These are phyloP conservation scores for Calosoma granatense DNA, from an alignment of 1,140 invertebrate genomes.

Conservation along the genomic window DNA sequence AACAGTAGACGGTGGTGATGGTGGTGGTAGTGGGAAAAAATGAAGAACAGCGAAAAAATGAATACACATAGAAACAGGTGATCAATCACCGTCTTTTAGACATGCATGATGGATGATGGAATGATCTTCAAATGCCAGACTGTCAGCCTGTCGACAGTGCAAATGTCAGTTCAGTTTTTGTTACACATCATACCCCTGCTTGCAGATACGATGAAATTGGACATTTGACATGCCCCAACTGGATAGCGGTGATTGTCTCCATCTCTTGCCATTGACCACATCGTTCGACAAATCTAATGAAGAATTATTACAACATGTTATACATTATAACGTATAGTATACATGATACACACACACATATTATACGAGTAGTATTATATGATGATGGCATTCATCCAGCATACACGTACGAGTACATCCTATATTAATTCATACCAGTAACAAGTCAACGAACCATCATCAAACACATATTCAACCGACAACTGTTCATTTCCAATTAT, in stretches of 20 bases:
- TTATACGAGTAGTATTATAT: no score
- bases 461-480: no score
- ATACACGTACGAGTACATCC: no score
- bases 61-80: background rate
- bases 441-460: no score
- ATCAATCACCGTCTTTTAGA: constrained; percentile 1
- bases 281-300: no score
- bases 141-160: background rate
- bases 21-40: no score
- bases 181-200: background rate
- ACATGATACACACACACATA: background rate
- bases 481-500: no score
- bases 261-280: background rate
- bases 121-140: constrained; percentile 5
- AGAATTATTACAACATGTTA: background rate
- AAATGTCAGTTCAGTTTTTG: background rate
- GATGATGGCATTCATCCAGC: no score
- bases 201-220: background rate
- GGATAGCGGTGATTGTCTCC: background rate
- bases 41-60: constrained; percentile 1
- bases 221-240: background rate
- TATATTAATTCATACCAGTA: no score
- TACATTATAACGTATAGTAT: no score
- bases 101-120: constrained; percentile 6
- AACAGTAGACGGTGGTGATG: no score